Evolutionary conservation across 2,888 invertebrate species (phyloP).

Genomic region (Gymnocheta viridis): DNA sequence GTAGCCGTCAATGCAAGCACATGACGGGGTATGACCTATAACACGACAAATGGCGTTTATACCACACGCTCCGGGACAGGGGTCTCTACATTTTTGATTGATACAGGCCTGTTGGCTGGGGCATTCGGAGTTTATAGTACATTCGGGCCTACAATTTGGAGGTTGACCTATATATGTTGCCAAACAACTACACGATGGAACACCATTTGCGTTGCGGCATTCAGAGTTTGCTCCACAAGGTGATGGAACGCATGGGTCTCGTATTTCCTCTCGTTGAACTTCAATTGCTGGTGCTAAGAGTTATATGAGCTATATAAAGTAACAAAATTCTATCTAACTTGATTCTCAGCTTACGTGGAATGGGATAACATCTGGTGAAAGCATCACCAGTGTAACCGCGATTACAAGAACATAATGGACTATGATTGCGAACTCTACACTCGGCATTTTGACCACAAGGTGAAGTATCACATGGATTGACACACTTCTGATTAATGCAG

Average conservation of each 20-base stretch:
- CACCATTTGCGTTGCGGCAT: constrained; percentile 85
- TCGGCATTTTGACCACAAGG: constrained; percentile 86
- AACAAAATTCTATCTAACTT: background rate
- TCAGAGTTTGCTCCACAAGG: constrained; percentile 87
- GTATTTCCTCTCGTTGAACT: constrained; percentile 75
- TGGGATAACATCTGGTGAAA: constrained; percentile 85
- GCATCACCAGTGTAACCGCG: constrained; percentile 89
- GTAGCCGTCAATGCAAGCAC: constrained; percentile 85
- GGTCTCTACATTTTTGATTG: constrained; percentile 88
- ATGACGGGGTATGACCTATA: constrained; percentile 87
- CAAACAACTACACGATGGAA: constrained; percentile 87
- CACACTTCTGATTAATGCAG: constrained; percentile 89
- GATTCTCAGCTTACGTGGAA: constrained; percentile 79
- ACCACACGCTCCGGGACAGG: constrained; percentile 89
- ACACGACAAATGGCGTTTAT: constrained; percentile 85
- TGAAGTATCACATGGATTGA: constrained; percentile 89
- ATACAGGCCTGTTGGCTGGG: constrained; percentile 88
- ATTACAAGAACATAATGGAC: constrained; percentile 89
- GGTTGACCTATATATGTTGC: constrained; percentile 86
- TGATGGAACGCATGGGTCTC: constrained; percentile 87
- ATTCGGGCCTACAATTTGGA: constrained; percentile 89
- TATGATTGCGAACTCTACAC: constrained; percentile 90
- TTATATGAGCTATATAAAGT: background rate
- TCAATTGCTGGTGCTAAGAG: constrained; percentile 75
- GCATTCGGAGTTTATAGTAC: constrained; percentile 88